phyloP scores from a whole-genome alignment of 2,113 vertebrate species.

The Gymnocephalus cernua region DNA sequence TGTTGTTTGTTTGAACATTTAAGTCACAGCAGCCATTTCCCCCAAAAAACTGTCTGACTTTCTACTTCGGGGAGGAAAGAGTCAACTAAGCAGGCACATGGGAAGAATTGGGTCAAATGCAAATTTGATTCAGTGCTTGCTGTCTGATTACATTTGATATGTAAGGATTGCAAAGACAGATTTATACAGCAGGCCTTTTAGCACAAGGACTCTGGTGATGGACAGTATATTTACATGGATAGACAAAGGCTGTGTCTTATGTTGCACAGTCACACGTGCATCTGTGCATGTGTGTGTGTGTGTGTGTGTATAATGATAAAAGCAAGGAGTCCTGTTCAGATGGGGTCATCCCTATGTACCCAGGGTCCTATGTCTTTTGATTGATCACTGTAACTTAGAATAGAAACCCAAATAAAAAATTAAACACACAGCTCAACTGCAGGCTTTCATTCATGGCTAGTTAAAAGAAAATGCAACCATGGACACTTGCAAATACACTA shows the following conservation, averaged over 20 bases:
- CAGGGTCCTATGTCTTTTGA: no score
- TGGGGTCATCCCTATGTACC: no score
- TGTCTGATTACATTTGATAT: constrained; percentile 55
- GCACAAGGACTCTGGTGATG: constrained; percentile 15
- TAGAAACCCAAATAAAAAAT: constrained; percentile 57
- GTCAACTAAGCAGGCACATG: constrained; percentile 28
- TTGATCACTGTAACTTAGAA: constrained; percentile 46
- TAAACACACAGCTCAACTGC: constrained; percentile 20
- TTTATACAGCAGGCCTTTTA: constrained; percentile 29
- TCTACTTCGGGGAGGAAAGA: constrained; percentile 30
- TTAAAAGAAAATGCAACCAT: neutral
- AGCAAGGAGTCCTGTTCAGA: neutral
- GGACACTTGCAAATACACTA: neutral
- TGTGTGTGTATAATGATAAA: neutral
- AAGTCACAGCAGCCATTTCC: neutral
- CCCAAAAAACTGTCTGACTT: neutral
- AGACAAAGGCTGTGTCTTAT: neutral
- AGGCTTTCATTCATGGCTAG: constrained; percentile 10
- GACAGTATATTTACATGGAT: neutral
- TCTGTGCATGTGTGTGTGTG: neutral
- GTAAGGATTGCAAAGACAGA: constrained; percentile 38
- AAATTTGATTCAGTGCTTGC: constrained; percentile 57
- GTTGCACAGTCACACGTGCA: neutral
- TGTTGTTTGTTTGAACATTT: constrained; percentile 2
- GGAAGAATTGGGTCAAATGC: constrained; percentile 71